Evolutionary conservation across 1,140 invertebrate species (phyloP).

Genomic region (Apis florea): DNA sequence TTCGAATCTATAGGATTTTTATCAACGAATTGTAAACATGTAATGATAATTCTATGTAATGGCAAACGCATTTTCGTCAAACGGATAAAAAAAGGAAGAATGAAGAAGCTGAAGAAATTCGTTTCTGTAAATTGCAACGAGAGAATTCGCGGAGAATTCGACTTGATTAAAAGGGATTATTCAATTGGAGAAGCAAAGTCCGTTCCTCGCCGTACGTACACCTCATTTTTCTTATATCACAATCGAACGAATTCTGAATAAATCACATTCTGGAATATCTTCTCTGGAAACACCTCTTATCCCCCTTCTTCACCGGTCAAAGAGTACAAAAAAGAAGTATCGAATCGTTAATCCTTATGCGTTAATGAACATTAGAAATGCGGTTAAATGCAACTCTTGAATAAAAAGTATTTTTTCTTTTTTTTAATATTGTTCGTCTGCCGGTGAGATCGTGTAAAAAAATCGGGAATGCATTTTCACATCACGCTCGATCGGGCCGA

Average conservation of each 20-base stretch:
- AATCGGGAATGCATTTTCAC: slow-evolving; percentile 48
- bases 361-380: slow-evolving; percentile 56
- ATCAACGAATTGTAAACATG: not conserved
- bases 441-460: slow-evolving; percentile 72
- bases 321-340: slow-evolving; percentile 53
- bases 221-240: not conserved
- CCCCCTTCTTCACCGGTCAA: not conserved
- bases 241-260: not conserved
- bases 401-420: no score
- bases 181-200: not conserved
- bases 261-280: not conserved
- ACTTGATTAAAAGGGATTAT: no score
- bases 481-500: slow-evolving; percentile 19
- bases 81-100: no score
- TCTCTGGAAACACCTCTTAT: not conserved
- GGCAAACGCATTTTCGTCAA: no score
- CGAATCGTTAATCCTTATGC: slow-evolving; percentile 46
- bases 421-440: slow-evolving; percentile 69
- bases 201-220: slow-evolving; percentile 11
- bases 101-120: no score
- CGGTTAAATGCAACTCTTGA: slow-evolving; percentile 67
- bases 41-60: no score
- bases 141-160: no score
- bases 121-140: no score
- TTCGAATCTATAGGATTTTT: not conserved